Evolutionary conservation across 2,113 vertebrate species (phyloP).

Genomic region (Macroglossus sobrinus): DNA sequence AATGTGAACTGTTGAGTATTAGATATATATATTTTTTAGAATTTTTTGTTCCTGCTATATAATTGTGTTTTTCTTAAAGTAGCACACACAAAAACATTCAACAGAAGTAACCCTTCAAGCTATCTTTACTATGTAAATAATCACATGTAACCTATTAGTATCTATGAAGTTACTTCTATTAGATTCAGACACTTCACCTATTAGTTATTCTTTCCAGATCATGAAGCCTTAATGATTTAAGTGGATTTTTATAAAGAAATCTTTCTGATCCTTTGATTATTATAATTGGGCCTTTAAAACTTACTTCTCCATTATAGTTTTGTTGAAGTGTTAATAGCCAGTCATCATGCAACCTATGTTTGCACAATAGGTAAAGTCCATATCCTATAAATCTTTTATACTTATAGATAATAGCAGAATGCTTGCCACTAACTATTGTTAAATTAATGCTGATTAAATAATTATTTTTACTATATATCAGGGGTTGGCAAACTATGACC

Average conservation of each 20-base stretch:
- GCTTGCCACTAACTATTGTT: neutral
- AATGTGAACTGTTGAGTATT: neutral
- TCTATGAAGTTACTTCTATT: constrained; percentile 42
- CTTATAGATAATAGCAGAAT: neutral
- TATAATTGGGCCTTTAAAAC: constrained; percentile 27
- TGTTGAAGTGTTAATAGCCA: neutral
- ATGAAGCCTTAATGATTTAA: constrained; percentile 12
- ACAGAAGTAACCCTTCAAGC: neutral
- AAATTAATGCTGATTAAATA: neutral
- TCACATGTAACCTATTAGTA: constrained; percentile 36
- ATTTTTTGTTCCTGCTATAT: neutral
- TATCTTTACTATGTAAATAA: neutral
- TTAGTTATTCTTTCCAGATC: constrained; percentile 46
- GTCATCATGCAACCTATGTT: neutral
- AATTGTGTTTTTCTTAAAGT: neutral
- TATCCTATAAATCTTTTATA: neutral
- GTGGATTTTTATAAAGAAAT: constrained; percentile 1
- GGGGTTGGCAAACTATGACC: neutral
- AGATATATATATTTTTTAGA: neutral
- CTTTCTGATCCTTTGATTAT: constrained; percentile 25
- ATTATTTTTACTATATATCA: neutral
- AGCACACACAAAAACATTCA: neutral
- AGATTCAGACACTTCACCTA: constrained; percentile 34
- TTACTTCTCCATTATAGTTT: neutral
- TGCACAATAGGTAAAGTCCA: neutral